phyloP scores from a whole-genome alignment of 1,140 invertebrate species.

The Cotesia typhae region DNA sequence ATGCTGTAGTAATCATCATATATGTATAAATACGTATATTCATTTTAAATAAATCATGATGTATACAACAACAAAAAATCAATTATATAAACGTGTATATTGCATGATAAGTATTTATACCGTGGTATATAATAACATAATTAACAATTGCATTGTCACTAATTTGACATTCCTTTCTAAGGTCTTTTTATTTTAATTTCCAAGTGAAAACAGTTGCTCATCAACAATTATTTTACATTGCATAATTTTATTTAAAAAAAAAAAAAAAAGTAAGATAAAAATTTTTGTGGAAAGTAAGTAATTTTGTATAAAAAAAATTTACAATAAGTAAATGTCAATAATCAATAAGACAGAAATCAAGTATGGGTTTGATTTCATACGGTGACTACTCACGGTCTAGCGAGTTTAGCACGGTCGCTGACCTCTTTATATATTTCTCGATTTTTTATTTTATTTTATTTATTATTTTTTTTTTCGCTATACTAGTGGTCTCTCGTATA shows the following conservation, averaged over 20 bases:
- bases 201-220: slow-evolving; percentile 12
- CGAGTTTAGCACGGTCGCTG: slow-evolving; percentile 56
- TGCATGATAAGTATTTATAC: slow-evolving; percentile 31
- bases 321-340: slow-evolving; percentile 14
- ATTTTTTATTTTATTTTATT: slow-evolving; percentile 23
- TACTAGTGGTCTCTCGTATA: slow-evolving; percentile 22
- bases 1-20: too few species aligned
- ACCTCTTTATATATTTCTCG: slow-evolving; percentile 39
- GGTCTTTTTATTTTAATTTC: background rate
- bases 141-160: slow-evolving; percentile 38
- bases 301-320: background rate
- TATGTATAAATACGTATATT: too few species aligned
- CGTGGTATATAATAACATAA: slow-evolving; percentile 26
- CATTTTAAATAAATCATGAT: background rate
- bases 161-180: slow-evolving; percentile 22
- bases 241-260: background rate
- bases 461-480: too few species aligned
- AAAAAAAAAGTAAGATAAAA: background rate
- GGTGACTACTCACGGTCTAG: slow-evolving; percentile 53
- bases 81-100: slow-evolving; percentile 18
- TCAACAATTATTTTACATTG: background rate
- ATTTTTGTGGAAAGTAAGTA: background rate
- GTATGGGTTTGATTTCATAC: slow-evolving; percentile 30
- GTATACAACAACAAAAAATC: background rate
- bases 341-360: slow-evolving; percentile 19